Percentiles rank a stretch among this genome's conserved stretches.
phyloP scores from a whole-genome alignment of 2,797 vertebrate species.

The Acrocephalus scirpaceus region DNA sequence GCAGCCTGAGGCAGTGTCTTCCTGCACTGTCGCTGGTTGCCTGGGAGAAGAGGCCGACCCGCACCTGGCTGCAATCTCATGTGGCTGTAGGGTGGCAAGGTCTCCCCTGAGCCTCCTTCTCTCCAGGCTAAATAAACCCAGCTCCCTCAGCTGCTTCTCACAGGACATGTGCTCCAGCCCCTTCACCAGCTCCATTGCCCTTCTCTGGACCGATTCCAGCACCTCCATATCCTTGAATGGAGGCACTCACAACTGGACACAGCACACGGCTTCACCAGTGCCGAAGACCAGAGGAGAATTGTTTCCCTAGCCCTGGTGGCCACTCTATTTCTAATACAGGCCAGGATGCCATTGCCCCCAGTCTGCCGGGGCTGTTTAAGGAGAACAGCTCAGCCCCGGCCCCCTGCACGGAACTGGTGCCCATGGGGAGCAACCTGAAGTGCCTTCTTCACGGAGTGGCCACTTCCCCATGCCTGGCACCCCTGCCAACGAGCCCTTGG shows the following conservation, averaged over 20 bases:
- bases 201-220: too few relatives aligned
- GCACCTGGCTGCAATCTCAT: not conserved
- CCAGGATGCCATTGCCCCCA: not conserved
- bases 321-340: rapidly evolving
- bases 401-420: rapidly evolving
- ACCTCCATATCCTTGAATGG: not conserved
- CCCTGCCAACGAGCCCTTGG: not conserved
- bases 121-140: not conserved
- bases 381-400: not conserved
- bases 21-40: too few relatives aligned
- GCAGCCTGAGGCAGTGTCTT: not conserved
- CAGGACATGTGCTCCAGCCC: not conserved
- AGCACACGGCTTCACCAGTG: not conserved
- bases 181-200: not conserved
- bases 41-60: not conserved
- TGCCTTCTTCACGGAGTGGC: rapidly evolving
- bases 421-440: not conserved
- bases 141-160: not conserved
- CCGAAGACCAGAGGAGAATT: not conserved
- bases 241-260: not conserved
- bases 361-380: too few relatives aligned
- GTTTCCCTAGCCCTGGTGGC: too few relatives aligned
- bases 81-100: too few relatives aligned
- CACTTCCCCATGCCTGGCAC: not conserved
- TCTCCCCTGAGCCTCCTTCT: not conserved